These are phyloP conservation scores for Epicauta chinensis DNA, from an alignment of 1,140 invertebrate genomes.

Conservation along the genomic window DNA sequence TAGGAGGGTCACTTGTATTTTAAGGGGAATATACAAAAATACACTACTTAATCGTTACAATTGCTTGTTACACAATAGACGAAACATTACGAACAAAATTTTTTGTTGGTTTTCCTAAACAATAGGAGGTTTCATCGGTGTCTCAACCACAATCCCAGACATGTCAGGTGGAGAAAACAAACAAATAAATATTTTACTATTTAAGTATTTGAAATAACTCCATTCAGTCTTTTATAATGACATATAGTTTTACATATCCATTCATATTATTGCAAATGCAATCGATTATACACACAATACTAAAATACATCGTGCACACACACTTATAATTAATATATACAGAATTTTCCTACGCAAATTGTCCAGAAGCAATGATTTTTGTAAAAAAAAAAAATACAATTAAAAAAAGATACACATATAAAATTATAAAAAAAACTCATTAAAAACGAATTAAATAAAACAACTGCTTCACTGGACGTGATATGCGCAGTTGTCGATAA, in stretches of 20 bases:
- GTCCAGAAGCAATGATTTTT: slow-evolving; percentile 33
- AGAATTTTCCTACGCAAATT: slow-evolving; percentile 37
- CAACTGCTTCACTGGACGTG: slow-evolving; percentile 26
- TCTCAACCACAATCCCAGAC: too few relatives aligned
- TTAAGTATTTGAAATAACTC: slow-evolving; percentile 43
- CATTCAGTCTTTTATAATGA: slow-evolving; percentile 46
- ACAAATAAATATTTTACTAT: slow-evolving; percentile 28
- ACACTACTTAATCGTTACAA: too few relatives aligned
- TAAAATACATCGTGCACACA: slow-evolving; percentile 43
- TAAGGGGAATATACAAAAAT: too few relatives aligned
- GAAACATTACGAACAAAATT: too few relatives aligned
- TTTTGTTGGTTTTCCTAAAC: too few relatives aligned
- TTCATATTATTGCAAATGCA: slow-evolving; percentile 45
- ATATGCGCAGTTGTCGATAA: slow-evolving; percentile 36
- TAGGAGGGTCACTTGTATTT: too few relatives aligned
- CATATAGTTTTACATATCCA: slow-evolving; percentile 45
- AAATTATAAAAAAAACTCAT: slow-evolving; percentile 8
- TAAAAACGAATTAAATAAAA: slow-evolving; percentile 3
- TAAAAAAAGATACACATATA: slow-evolving; percentile 9
- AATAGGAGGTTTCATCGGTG: too few relatives aligned
- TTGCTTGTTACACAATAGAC: too few relatives aligned
- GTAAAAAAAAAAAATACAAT: slow-evolving; percentile 24
- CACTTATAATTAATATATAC: slow-evolving; percentile 37
- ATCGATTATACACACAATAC: slow-evolving; percentile 43
- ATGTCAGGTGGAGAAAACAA: slow-evolving; percentile 8